Base-by-base conservation (phyloP, 1,140 invertebrate genomes). In the Hyles vespertilio region DNA sequence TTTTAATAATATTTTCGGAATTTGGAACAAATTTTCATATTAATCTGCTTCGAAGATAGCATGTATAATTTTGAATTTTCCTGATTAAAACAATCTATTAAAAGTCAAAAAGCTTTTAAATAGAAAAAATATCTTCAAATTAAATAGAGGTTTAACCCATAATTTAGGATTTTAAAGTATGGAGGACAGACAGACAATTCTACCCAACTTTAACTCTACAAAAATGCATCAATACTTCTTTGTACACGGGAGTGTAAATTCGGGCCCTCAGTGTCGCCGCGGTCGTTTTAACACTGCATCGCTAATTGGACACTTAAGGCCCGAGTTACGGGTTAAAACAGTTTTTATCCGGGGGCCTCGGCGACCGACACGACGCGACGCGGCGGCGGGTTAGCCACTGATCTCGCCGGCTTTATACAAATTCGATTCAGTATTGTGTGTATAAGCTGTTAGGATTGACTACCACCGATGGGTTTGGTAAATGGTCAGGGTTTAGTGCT, bases 261-360 rank as follows among this genome's bases (percentile, higher is more conserved):
- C 67, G 78, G 79, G 67, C 71, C 69, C 65, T 75, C 67, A 72
- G 75, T 87, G 84, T 87, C 84, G 72, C 81, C 78, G 70, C 63
- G 66, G 74, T 81, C 82, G 79, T 84, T 87, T 87, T 87, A 73
- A 87, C 84, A 85, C 82, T 73, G 63, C 74, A 66, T 58, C 63
- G 81, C 82, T 87, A 87, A 87, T 87, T 87, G 81, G 74, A 79
- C 81, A 84, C 84, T 85, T 85, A 84, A 81, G 74, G 68, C 50
- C 58, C 66, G 67, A 58, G 61, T 65, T 73, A 70, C 69, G 72
- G 76, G 73, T 67, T 79, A 76, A 81, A 77, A 76, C 75, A 76
- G 71, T 77, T 82, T 81, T 84, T 86, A 87, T 85, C 82, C 84
- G 66, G 62, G 60, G 70, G 59, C 59, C 69, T 49, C 5, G 52